Percentiles rank a stretch among this genome's conserved stretches.
Conservation (phyloP, 2,888 invertebrate species). For the Phyllotreta striolata region DNA sequence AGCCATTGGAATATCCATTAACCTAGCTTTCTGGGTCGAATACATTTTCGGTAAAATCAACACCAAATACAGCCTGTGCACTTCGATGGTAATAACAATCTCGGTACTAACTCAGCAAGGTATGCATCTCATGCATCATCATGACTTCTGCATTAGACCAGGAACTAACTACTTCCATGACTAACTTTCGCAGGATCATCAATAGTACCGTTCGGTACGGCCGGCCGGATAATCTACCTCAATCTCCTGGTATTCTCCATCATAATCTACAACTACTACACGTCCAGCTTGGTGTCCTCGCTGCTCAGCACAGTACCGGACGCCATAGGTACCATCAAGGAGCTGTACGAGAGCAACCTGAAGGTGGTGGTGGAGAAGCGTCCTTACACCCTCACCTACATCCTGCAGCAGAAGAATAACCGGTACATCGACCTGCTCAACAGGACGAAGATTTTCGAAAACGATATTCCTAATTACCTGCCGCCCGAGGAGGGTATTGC, state of each 20-base stretch:
- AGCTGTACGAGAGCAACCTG: slow-evolving; percentile 63
- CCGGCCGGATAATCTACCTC: slow-evolving; percentile 53
- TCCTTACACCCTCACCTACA: slow-evolving; percentile 61
- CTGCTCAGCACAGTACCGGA: slow-evolving; percentile 64
- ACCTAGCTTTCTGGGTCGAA: slow-evolving; percentile 58
- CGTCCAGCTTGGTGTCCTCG: slow-evolving; percentile 68
- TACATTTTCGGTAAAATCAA: slow-evolving; percentile 53
- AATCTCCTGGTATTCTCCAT: slow-evolving; percentile 54
- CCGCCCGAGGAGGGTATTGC: slow-evolving; percentile 56
- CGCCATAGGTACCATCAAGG: slow-evolving; percentile 63
- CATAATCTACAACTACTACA: slow-evolving; percentile 67
- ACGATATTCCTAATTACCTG: slow-evolving; percentile 39
- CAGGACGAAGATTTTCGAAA: slow-evolving; percentile 45
- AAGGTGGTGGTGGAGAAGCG: slow-evolving; percentile 64
- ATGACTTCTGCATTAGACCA: slow-evolving; percentile 23
- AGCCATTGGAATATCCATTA: slow-evolving; percentile 57
- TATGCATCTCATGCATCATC: slow-evolving; percentile 30
- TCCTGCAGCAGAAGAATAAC: slow-evolving; percentile 46
- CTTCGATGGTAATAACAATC: slow-evolving; percentile 55
- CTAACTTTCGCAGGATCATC: slow-evolving; percentile 46
- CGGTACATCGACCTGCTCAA: slow-evolving; percentile 45
- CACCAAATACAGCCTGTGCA: slow-evolving; percentile 54
- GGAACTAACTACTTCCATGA: background rate
- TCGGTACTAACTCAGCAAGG: slow-evolving; percentile 54
- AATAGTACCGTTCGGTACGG: slow-evolving; percentile 45